Evolutionary conservation across 2,113 vertebrate genomes (phyloP), one percentile per base, ranked within the genome.

Genomic region (Triplophysa dalaica): DNA sequence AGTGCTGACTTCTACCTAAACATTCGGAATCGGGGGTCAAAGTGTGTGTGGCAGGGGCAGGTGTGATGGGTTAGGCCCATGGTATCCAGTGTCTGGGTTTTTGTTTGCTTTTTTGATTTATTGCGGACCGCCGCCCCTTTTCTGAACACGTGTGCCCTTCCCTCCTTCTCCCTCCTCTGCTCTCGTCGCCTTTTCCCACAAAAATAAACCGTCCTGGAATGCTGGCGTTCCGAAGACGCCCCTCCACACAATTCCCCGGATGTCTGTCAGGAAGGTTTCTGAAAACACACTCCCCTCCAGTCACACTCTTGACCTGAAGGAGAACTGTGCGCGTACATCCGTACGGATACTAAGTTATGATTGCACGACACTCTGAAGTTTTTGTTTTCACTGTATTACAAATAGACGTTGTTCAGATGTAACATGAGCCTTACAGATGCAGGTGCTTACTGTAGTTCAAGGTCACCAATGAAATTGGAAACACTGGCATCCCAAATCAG

Each of bases 201-300:
- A 89, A 92, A 91, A 93, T 91, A 93, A 92, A 92, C 87, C 24
- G 85, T 86, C 80, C 84, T 86, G 89, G 91, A 92, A 92, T 89
- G 85, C 84, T 48, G 52, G 70, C 54, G n/a, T 58, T 86, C 82
- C 73, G 58, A 77, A 68, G 41, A 45, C 83, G 86, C 87, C 67
- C 81, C 80, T 75, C 72, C 77, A 85, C 73, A 85, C 80, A 85
- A 85, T 85, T 85, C 77, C 80, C 83, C 81, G 80, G 80, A 85
- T 85, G 78, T 82, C 80, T 82, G 77, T 79, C 66, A 82, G 83
- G 66, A 84, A 84, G 83, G 80, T 82, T 82, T 81, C 65, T 78
- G 29, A 78, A 60, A 77, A 86, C 86, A 85, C 61, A 75, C 82
- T 88, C 86, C 82, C 76, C 41, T 77, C 82, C 89, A 80, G 85